Evolutionary conservation across 92 coral and sea anemone genomes (phyloP), one percentile per base, ranked within the genome.

Genomic region (Siderastrea radians): DNA sequence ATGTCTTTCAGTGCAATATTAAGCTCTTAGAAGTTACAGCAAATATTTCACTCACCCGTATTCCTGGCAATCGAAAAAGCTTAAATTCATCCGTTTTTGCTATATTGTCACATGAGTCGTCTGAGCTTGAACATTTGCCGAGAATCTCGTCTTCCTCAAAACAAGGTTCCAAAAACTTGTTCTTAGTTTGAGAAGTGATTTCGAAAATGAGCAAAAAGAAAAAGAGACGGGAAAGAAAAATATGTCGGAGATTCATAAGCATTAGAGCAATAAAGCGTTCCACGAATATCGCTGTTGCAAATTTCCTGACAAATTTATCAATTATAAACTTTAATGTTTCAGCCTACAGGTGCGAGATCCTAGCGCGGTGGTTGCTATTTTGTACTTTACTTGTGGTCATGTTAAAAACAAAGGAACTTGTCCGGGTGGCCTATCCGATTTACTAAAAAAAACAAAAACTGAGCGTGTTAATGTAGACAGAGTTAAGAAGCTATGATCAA

Each of bases 51-150:
- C 86, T 58, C n/a, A 82, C 86, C 78, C 59, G 57, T 57, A 45
- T 4, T 7, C 86, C 86, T 19, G 75, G 86, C 57, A 84, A 63
- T 15, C 73, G 68, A 13, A 84, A 38, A 7, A 84, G 87, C 7
- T 63, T 74, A 47, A 73, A 61, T 2, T 52, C 44, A 61, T 26
- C 52, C 4, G 5, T 16, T 16, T 54, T 51, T 5, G 52, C 58
- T 7, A 48, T 69, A 45, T 15, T n/a, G 78, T 51, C 68, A 44
- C 78, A 82, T 19, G 71, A 49, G 43, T 72, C 54, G 49, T 62
- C 72, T 26, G 51, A 52, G 44, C 14, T 38, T 1, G 72, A 73
- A 51, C 80, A 84, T 73, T 62, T 7, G 5, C 61, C 43, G 13
- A 74, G 49, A 26, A 19, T 14, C 54, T 48, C 72, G 38, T 63